A percentile compares a stretch with the other conserved stretches of the same genome.
phyloP scores from a whole-genome alignment of 2,888 invertebrate genomes.

The Herminia tarsipennalis region DNA sequence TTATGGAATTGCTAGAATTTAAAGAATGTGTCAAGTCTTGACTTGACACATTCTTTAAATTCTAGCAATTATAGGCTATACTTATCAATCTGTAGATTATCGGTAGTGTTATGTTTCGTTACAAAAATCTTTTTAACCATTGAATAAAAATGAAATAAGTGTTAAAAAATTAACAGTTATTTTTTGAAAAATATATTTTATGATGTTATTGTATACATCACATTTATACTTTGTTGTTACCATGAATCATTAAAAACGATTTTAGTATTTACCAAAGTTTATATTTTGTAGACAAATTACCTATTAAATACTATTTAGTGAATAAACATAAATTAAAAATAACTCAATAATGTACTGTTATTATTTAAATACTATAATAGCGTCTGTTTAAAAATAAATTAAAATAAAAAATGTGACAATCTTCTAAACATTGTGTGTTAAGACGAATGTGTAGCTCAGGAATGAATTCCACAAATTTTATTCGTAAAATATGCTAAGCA shows the following conservation, averaged over 20 bases:
- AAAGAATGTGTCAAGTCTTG: no score
- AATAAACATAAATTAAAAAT: conserved; percentile 32
- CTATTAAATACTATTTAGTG: conserved; percentile 41
- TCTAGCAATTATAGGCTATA: no score
- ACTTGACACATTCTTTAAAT: no score
- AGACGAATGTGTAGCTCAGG: conserved; percentile 41
- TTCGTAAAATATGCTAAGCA: conserved; percentile 39
- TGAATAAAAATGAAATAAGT: background rate
- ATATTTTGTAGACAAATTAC: conserved; percentile 32
- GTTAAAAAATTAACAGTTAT: background rate
- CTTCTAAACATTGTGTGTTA: conserved; percentile 45
- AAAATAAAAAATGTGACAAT: conserved; percentile 47
- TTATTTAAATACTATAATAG: conserved; percentile 32
- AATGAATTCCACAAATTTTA: conserved; percentile 38
- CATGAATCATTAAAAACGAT: conserved; percentile 36
- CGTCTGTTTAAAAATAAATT: conserved; percentile 37
- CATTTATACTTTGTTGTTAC: conserved; percentile 16
- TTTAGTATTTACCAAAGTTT: conserved; percentile 22
- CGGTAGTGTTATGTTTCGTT: no score
- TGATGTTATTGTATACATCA: conserved; percentile 10
- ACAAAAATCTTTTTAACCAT: no score
- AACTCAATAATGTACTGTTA: conserved; percentile 32
- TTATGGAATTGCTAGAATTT: no score
- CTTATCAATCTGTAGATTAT: no score
- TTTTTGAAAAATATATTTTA: background rate